phyloP scores from a whole-genome alignment of 2,113 vertebrate species.

The Chitala chitala region DNA sequence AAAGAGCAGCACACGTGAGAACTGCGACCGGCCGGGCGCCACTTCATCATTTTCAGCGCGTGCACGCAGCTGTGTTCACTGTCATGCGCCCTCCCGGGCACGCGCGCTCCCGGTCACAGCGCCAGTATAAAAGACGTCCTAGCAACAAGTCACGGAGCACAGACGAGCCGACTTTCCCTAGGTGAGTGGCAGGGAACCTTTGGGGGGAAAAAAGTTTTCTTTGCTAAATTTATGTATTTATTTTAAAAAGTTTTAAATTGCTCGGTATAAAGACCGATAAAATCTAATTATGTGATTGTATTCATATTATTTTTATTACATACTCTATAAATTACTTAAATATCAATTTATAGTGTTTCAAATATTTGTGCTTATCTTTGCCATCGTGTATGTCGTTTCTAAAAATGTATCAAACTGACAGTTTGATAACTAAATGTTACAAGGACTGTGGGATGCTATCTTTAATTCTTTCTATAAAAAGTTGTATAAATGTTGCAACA shows the following conservation, averaged over 20 bases:
- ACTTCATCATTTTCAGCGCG: background rate
- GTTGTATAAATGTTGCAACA: too few species aligned
- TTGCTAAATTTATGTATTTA: background rate
- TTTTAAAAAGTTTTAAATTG: background rate
- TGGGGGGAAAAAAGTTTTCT: background rate
- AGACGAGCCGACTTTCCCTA: constrained; percentile 47
- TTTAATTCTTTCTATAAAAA: too few species aligned
- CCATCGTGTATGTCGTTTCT: too few species aligned
- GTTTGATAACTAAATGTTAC: too few species aligned
- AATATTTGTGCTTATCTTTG: too few species aligned
- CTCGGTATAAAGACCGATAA: too few species aligned
- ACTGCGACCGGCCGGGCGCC: constrained; percentile 26
- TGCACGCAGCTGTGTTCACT: background rate
- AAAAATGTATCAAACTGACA: too few species aligned
- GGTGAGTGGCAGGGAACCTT: constrained; percentile 44
- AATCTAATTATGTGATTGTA: too few species aligned
- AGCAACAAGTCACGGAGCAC: constrained; percentile 23
- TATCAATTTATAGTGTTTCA: too few species aligned
- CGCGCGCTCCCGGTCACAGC: constrained; percentile 15
- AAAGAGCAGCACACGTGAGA: background rate
- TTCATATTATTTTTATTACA: too few species aligned
- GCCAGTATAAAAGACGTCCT: constrained; percentile 53
- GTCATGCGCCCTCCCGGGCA: constrained; percentile 18
- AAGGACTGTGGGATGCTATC: too few species aligned
- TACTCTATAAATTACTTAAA: too few species aligned